A percentile compares a stretch with the other conserved stretches of the same genome.
phyloP scores from a whole-genome alignment of 1,140 invertebrate genomes.

The Zophobas morio region DNA sequence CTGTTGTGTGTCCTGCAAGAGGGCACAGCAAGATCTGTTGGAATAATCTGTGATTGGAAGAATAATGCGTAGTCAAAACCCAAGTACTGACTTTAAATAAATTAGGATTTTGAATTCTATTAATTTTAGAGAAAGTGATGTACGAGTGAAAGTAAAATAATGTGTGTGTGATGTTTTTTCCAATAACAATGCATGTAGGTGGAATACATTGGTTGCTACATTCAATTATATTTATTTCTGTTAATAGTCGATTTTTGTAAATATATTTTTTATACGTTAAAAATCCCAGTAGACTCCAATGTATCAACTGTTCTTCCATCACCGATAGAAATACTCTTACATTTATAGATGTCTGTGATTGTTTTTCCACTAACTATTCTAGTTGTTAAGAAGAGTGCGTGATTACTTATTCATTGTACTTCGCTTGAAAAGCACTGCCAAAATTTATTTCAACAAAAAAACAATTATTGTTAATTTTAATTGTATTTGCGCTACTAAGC shows the following conservation, averaged over 20 bases:
- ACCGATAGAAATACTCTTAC: constrained; percentile 42
- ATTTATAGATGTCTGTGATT: constrained; percentile 56
- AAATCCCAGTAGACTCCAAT: constrained; percentile 25
- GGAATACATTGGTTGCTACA: constrained; percentile 31
- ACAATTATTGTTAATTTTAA: constrained; percentile 24
- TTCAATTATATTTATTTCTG: constrained; percentile 33
- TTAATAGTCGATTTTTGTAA: constrained; percentile 15
- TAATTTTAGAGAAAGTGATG: constrained; percentile 20
- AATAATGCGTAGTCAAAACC: constrained; percentile 51
- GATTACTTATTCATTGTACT: constrained; percentile 50
- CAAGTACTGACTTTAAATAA: constrained; percentile 52
- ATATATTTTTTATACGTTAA: constrained; percentile 26
- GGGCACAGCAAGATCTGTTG: constrained; percentile 62
- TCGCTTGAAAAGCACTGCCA: constrained; percentile 54
- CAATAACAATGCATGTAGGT: constrained; percentile 39
- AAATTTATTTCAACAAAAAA: constrained; percentile 40
- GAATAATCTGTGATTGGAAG: constrained; percentile 58
- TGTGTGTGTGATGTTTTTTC: constrained; percentile 20
- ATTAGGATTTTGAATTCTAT: constrained; percentile 10
- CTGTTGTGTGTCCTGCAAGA: constrained; percentile 81
- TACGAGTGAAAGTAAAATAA: constrained; percentile 49
- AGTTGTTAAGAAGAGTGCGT: constrained; percentile 45
- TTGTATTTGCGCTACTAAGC: constrained; percentile 20
- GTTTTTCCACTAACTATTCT: constrained; percentile 49
- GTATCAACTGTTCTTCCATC: constrained; percentile 29